Percentiles rank a stretch among this genome's conserved stretches.
Evolutionary conservation across 2,113 vertebrate genomes (phyloP).

Genomic region (Pristiophorus japonicus): DNA sequence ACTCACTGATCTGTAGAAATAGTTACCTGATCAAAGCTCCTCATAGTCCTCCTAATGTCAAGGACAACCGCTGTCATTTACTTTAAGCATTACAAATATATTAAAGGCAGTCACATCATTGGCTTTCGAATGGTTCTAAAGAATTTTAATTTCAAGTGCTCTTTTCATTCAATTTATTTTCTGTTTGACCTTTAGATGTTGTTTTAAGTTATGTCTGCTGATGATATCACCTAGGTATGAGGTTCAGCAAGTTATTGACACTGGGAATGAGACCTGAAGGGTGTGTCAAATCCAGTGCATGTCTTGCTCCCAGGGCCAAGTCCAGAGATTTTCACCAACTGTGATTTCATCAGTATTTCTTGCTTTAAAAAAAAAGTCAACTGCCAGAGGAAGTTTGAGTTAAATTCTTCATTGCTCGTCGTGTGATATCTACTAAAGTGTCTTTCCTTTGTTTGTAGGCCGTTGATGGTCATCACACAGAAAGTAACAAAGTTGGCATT

Average conservation of each 20-base stretch:
- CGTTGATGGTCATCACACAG: constrained; percentile 44
- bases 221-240: not conserved
- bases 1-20: no score
- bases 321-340: not conserved
- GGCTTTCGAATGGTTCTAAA: not conserved
- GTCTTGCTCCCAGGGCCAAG: not conserved
- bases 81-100: not conserved
- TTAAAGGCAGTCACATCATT: not conserved
- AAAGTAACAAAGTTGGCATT: constrained; percentile 45
- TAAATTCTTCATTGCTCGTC: not conserved
- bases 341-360: not conserved
- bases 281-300: not conserved
- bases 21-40: not conserved
- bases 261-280: not conserved
- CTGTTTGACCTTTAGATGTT: not conserved
- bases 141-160: not conserved
- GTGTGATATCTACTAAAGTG: not conserved
- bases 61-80: not conserved
- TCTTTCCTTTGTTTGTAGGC: constrained; percentile 12
- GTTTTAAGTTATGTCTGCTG: not conserved
- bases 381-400: not conserved
- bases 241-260: not conserved
- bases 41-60: not conserved
- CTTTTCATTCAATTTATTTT: not conserved
- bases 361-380: not conserved